Evolutionary conservation across 2,888 invertebrate genomes (phyloP).

Genomic region (Julus scandinavius): DNA sequence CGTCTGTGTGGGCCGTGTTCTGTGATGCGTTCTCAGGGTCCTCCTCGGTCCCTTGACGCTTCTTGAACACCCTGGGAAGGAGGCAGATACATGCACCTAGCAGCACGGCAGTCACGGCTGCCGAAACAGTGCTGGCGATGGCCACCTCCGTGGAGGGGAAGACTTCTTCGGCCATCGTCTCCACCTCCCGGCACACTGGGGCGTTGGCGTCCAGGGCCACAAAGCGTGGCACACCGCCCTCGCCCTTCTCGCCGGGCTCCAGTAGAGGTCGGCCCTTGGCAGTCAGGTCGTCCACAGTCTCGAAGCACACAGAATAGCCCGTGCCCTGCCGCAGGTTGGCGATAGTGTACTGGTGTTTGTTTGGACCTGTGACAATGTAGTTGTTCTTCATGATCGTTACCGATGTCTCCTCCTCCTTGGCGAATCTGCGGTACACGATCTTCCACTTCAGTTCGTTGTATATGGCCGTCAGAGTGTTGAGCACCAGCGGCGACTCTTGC

Average conservation of each 20-base stretch:
- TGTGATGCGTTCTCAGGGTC: slow-evolving; percentile 53
- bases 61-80: slow-evolving; percentile 52
- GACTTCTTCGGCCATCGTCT: slow-evolving; percentile 57
- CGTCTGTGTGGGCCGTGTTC: slow-evolving; percentile 51
- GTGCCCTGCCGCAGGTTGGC: slow-evolving; percentile 53
- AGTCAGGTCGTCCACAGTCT: slow-evolving; percentile 53
- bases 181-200: slow-evolving; percentile 57
- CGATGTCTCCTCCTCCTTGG: slow-evolving; percentile 50
- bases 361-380: slow-evolving; percentile 54
- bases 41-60: background rate
- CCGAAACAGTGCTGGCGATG: slow-evolving; percentile 59
- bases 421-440: slow-evolving; percentile 54
- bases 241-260: slow-evolving; percentile 9
- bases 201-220: slow-evolving; percentile 50
- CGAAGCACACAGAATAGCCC: slow-evolving; percentile 57
- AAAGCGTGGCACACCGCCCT: background rate
- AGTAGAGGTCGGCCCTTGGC: slow-evolving; percentile 49
- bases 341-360: slow-evolving; percentile 56
- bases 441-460: slow-evolving; percentile 55
- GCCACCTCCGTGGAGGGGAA: slow-evolving; percentile 60
- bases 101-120: slow-evolving; percentile 58
- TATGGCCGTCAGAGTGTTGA: slow-evolving; percentile 54
- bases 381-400: slow-evolving; percentile 57
- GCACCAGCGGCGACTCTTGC: slow-evolving; percentile 54
- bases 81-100: slow-evolving; percentile 17